phyloP scores from a whole-genome alignment of 1,140 invertebrate genomes.

The Lanistes nyassanus region DNA sequence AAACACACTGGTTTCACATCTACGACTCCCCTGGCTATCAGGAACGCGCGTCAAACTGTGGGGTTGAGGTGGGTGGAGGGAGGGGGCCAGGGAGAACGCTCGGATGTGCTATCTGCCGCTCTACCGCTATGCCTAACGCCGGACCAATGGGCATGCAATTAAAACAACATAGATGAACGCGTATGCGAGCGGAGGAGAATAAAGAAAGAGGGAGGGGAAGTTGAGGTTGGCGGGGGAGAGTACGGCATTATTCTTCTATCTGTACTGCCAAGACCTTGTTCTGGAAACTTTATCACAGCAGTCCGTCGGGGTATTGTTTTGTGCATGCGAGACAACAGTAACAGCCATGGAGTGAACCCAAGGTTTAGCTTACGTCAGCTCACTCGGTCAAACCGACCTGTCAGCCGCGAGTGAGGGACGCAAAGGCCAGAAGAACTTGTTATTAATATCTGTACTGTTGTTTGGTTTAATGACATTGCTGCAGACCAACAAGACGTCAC shows the following conservation, averaged over 20 bases:
- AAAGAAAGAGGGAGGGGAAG: not conserved
- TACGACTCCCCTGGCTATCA: no score
- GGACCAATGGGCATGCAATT: not conserved
- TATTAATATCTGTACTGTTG: no score
- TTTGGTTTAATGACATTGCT: no score
- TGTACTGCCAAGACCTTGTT: not conserved
- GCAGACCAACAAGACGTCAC: no score
- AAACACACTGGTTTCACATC: constrained; percentile 5
- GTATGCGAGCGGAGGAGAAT: not conserved
- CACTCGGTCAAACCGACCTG: not conserved
- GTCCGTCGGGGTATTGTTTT: not conserved
- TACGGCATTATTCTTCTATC: no score
- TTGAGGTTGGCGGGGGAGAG: not conserved
- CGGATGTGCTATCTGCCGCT: no score
- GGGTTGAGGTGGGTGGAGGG: no score
- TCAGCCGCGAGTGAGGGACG: no score
- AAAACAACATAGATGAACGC: not conserved
- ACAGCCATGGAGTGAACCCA: not conserved
- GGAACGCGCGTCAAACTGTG: no score
- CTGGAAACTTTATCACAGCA: not conserved
- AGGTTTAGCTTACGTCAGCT: not conserved
- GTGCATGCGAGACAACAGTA: not conserved
- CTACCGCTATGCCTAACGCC: no score
- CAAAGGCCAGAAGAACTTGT: no score
- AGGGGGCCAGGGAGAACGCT: no score